Conservation (phyloP, 2,113 vertebrate genomes). For the Antennarius striatus region DNA sequence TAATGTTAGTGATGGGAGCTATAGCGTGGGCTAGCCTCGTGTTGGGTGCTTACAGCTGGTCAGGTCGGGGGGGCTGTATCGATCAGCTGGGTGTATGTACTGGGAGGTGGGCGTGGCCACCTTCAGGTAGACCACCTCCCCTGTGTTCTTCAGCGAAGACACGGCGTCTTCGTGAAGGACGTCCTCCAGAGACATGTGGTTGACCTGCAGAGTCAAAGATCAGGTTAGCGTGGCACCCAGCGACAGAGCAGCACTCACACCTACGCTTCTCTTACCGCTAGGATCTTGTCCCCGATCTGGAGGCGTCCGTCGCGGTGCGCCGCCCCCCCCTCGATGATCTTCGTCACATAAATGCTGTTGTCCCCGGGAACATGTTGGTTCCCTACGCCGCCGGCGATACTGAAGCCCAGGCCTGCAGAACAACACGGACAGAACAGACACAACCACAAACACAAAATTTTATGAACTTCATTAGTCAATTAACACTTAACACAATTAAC, state of each 20-base stretch:
- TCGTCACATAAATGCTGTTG: constrained; percentile 91
- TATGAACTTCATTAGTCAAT: no score
- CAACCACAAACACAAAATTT: no score
- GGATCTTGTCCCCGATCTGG: constrained; percentile 89
- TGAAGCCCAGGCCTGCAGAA: constrained; percentile 86
- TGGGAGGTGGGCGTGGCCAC: constrained; percentile 86
- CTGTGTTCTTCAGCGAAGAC: constrained; percentile 88
- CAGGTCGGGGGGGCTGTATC: constrained; percentile 88
- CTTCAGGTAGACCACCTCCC: constrained; percentile 90
- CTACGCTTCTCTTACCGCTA: constrained; percentile 77
- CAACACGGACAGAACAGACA: not conserved
- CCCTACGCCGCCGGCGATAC: constrained; percentile 86
- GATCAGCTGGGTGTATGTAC: constrained; percentile 81
- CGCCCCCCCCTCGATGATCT: constrained; percentile 88
- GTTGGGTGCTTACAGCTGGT: constrained; percentile 82
- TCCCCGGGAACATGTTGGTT: constrained; percentile 89
- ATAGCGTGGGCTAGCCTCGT: no score
- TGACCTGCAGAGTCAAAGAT: constrained; percentile 78
- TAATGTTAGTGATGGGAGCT: no score
- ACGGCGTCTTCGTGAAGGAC: constrained; percentile 92
- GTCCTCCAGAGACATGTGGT: constrained; percentile 88
- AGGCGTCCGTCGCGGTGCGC: constrained; percentile 87
- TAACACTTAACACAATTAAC: no score
- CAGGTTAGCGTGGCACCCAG: not conserved
- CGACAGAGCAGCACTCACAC: not conserved